Evolutionary conservation across 2,888 invertebrate genomes (phyloP), one percentile per base, ranked within the genome.

Genomic region (Tinea trinotella): DNA sequence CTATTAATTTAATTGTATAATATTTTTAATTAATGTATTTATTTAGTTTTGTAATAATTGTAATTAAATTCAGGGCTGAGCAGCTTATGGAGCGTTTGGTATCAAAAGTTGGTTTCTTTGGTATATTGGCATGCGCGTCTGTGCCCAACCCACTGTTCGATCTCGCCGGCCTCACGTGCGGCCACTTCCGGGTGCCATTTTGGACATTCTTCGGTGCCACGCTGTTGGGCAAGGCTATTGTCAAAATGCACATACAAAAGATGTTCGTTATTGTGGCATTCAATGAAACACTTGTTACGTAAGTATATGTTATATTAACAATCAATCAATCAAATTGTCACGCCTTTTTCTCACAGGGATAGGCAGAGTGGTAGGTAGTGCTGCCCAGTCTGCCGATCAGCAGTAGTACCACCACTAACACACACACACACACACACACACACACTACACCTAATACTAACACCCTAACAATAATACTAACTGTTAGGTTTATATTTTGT

Each of bases 141-240:
- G 96, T 99, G 65, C 99, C 99, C n/a, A 99, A 99, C 86, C 99
- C 99, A 0, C 81, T 99, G 57, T 99, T 99, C 78, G 99, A 99
- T 80, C 87, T 99, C 70, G 99, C 99, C 17, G 99, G 99, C 0
- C 93, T 99, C 30, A 99, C 98, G 0, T 99, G 99, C 74, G 99
- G 99, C 0, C 99, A 99, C 77, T 99, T 99, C 76, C 88, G 98
- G 57, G 97, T 99, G 62, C 99, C 99, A 10, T 99, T 99, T 84
- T 98, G 98, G 97, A 99, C 99, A 2, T 99, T 99, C 88, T 99
- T 99, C 80, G 99, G 99, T 34, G 99, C 99, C 56, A 99, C 99
- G 0, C 88, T 99, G 1, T 91, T 99, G 56, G 99, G 99, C 52
- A 99, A 99, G 79, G 98, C 98, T 22, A 90, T 98, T 55, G 92